These are phyloP conservation scores for Chelonus formosanus DNA, from an alignment of 2,888 invertebrate genomes.

Conservation along the genomic window DNA sequence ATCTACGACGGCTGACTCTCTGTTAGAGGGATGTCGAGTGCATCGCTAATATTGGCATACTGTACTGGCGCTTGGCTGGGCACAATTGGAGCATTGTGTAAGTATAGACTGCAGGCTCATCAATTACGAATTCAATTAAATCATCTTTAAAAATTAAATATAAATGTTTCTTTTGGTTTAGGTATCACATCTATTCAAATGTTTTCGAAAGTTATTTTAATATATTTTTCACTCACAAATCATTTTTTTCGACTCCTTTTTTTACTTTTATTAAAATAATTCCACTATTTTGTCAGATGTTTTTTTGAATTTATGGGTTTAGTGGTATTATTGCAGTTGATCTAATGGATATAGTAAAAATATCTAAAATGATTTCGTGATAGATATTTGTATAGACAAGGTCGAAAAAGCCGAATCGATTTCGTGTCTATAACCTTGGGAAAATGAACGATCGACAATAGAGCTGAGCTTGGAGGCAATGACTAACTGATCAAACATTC, in stretches of 20 bases:
- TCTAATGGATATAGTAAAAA: too few species aligned
- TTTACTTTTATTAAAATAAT: too few species aligned
- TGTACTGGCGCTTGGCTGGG: conserved; percentile 54
- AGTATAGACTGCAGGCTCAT: conserved; percentile 60
- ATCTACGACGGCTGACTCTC: conserved; percentile 1
- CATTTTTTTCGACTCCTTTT: too few species aligned
- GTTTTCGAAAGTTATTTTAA: too few species aligned
- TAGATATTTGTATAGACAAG: background rate
- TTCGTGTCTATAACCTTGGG: conserved; percentile 23
- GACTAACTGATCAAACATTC: conserved; percentile 58
- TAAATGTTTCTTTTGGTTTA: too few species aligned
- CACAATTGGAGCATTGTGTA: conserved; percentile 61
- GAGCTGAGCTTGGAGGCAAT: conserved; percentile 43
- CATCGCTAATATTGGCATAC: conserved; percentile 58
- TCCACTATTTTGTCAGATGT: too few species aligned
- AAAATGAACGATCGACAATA: conserved; percentile 41
- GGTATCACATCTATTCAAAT: too few species aligned
- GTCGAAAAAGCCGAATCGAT: conserved; percentile 31
- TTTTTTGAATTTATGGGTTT: too few species aligned
- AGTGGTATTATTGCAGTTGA: too few species aligned
- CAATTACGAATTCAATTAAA: conserved; percentile 59
- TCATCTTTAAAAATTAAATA: conserved; percentile 40
- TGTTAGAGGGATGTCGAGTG: conserved; percentile 55
- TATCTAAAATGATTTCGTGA: too few species aligned
- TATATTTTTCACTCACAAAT: too few species aligned